Evolutionary conservation across 2,797 vertebrate genomes (phyloP).

Genomic region (Acanthiza pusilla): DNA sequence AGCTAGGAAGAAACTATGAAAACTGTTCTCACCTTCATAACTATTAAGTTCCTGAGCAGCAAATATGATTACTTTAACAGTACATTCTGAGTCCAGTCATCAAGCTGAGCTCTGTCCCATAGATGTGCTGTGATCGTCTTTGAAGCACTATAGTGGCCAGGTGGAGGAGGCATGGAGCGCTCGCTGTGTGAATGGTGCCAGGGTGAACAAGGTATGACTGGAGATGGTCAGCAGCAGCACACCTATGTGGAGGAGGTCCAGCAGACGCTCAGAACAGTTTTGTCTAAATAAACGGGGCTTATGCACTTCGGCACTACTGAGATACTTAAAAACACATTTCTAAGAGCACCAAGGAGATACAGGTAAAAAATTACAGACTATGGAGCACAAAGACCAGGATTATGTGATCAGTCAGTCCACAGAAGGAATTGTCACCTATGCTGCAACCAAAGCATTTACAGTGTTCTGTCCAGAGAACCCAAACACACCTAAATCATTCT

Average conservation of each 20-base stretch:
- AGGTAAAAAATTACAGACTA: not conserved
- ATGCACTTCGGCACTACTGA: not conserved
- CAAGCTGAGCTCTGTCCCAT: not conserved
- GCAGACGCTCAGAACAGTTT: not conserved
- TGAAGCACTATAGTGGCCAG: not conserved
- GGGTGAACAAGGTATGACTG: not conserved
- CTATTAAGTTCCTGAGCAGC: not conserved
- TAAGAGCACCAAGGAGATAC: not conserved
- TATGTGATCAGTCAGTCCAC: not conserved
- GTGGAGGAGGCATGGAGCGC: not conserved
- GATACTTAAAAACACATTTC: not conserved
- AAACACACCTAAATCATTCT: not conserved
- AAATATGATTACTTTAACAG: not conserved
- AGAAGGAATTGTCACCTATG: not conserved
- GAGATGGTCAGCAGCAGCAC: not conserved
- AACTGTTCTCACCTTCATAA: not conserved
- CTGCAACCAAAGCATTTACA: not conserved
- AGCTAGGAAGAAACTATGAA: not conserved
- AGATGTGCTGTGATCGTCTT: not conserved
- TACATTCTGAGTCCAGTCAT: not conserved
- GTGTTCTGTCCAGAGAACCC: not conserved
- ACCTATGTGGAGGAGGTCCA: not conserved
- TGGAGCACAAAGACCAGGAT: not conserved
- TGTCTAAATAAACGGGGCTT: not conserved
- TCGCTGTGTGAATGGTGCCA: not conserved